These are phyloP conservation scores for Saccopteryx bilineata DNA, from an alignment of 2,113 vertebrate genomes.

Conservation along the genomic window DNA sequence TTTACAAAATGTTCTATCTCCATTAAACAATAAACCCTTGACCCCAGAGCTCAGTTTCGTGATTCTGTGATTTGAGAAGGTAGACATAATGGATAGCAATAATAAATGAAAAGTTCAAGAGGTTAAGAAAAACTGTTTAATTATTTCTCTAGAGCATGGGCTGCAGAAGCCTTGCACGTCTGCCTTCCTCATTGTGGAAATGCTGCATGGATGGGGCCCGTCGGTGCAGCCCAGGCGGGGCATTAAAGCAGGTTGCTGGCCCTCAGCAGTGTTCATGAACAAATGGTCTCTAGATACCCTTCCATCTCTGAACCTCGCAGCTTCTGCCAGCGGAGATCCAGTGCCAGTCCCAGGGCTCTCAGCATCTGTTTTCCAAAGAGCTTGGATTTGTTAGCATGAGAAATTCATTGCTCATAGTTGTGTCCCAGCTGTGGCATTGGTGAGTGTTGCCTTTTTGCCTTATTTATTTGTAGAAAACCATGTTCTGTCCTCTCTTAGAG, in stretches of 20 bases:
- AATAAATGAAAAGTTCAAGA: slow-evolving; percentile 90
- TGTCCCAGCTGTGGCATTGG: slow-evolving; percentile 87
- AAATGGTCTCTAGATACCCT: slow-evolving; percentile 86
- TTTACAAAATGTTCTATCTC: slow-evolving; percentile 94
- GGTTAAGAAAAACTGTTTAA: slow-evolving; percentile 93
- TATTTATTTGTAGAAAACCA: slow-evolving; percentile 83
- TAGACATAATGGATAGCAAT: slow-evolving; percentile 90
- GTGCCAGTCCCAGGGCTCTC: slow-evolving; percentile 87
- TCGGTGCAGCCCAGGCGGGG: slow-evolving; percentile 29
- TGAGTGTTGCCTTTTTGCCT: slow-evolving; percentile 82
- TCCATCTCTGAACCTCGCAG: slow-evolving; percentile 85
- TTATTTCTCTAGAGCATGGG: slow-evolving; percentile 90
- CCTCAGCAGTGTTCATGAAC: slow-evolving; percentile 89
- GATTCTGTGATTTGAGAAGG: slow-evolving; percentile 90
- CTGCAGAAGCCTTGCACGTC: slow-evolving; percentile 82
- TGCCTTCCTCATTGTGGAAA: slow-evolving; percentile 83
- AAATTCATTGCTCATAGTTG: slow-evolving; percentile 86
- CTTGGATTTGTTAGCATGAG: slow-evolving; percentile 88
- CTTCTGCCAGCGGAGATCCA: slow-evolving; percentile 84
- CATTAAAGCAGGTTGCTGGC: slow-evolving; percentile 87
- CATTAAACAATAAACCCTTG: slow-evolving; percentile 93
- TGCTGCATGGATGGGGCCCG: slow-evolving; percentile 76
- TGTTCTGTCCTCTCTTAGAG: slow-evolving; percentile 58
- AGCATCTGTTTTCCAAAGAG: slow-evolving; percentile 90
- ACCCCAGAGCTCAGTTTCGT: slow-evolving; percentile 88